phyloP scores from a whole-genome alignment of 1,140 invertebrate genomes.

The Leptinotarsa undecemlineata region DNA sequence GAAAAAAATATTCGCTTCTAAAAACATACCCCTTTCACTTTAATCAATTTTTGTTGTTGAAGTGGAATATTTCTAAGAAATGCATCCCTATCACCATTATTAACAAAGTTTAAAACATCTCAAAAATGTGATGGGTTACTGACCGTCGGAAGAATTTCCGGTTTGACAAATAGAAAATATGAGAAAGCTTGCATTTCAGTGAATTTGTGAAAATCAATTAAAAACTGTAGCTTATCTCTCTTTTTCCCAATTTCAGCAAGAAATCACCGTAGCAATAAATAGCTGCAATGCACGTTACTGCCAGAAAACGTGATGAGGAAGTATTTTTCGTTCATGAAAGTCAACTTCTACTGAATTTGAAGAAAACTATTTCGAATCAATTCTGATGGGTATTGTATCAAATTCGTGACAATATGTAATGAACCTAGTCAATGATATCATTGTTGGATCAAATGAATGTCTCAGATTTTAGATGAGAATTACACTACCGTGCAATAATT shows the following conservation, averaged over 20 bases:
- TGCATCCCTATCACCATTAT: too few species aligned
- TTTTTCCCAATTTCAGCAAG: background rate
- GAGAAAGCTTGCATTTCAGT: background rate
- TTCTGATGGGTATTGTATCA: slow-evolving; percentile 19
- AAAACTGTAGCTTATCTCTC: background rate
- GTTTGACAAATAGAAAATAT: too few species aligned
- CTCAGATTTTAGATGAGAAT: background rate
- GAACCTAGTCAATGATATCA: slow-evolving; percentile 5
- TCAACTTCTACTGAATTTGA: slow-evolving; percentile 9
- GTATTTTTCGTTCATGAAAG: slow-evolving; percentile 1
- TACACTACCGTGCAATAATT: too few species aligned
- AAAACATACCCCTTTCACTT: too few species aligned
- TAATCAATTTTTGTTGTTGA: too few species aligned
- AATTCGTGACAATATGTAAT: slow-evolving; percentile 13
- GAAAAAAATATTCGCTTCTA: too few species aligned
- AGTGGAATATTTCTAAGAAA: too few species aligned
- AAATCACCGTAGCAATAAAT: background rate
- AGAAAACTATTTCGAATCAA: slow-evolving; percentile 19
- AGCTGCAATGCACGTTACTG: background rate
- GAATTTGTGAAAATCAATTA: slow-evolving; percentile 1
- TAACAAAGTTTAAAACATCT: too few species aligned
- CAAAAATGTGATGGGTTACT: too few species aligned
- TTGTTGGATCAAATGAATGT: slow-evolving; percentile 4
- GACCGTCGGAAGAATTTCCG: too few species aligned
- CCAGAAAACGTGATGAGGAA: slow-evolving; percentile 17